phyloP scores from a whole-genome alignment of 2,113 vertebrate species.

The Myotis lucifugus region DNA sequence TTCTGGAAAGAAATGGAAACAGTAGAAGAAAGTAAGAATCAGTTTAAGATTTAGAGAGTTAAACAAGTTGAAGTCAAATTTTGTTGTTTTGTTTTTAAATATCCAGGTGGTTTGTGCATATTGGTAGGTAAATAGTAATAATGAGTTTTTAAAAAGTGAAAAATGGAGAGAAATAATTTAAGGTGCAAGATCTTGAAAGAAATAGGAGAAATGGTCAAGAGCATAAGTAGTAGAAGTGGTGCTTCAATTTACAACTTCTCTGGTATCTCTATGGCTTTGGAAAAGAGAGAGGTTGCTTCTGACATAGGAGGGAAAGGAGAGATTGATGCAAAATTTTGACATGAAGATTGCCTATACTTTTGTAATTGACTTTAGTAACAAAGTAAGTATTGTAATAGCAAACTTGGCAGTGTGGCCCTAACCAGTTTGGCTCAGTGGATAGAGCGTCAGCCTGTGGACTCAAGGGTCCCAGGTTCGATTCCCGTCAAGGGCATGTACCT shows the following conservation, averaged over 20 bases:
- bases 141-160: background rate
- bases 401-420: background rate
- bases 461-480: too few relatives aligned
- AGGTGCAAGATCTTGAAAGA: background rate
- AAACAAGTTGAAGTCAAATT: background rate
- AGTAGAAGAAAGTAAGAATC: background rate
- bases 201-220: background rate
- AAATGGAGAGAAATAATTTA: slow-evolving; percentile 35
- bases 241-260: too few relatives aligned
- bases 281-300: background rate
- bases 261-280: background rate
- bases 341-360: background rate
- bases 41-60: background rate
- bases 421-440: too few relatives aligned
- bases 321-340: background rate
- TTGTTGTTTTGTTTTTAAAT: background rate
- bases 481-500: too few relatives aligned
- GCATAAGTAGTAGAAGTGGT: background rate
- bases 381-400: background rate
- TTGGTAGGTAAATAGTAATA: background rate
- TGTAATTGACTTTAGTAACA: background rate
- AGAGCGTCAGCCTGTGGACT: too few relatives aligned
- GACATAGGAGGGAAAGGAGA: background rate
- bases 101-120: background rate
- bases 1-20: background rate